phyloP scores from a whole-genome alignment of 2,113 vertebrate species.

The Ictalurus punctatus region DNA sequence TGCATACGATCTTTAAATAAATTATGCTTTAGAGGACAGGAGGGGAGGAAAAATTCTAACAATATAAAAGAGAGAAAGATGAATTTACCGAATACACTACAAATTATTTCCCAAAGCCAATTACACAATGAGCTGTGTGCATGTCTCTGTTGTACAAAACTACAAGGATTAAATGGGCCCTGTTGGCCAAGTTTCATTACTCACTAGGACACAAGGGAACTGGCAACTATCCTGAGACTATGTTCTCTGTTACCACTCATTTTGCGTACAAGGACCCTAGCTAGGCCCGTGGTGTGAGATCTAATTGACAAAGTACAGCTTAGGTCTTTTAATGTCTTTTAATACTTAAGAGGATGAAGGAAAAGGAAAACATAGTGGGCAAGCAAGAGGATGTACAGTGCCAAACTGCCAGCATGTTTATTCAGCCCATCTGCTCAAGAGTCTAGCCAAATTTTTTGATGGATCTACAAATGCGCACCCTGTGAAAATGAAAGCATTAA shows the following conservation, averaged over 20 bases:
- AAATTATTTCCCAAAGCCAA: neutral
- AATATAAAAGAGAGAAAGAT: neutral
- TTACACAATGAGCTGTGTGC: neutral
- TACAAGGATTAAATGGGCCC: neutral
- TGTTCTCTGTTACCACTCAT: conserved; percentile 3
- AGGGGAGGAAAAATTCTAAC: too few species aligned
- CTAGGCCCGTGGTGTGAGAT: neutral
- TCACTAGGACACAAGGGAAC: conserved; percentile 17
- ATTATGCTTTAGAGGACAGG: neutral
- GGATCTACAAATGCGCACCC: neutral
- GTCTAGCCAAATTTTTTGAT: conserved; percentile 16
- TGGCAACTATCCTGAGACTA: neutral
- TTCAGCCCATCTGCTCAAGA: conserved; percentile 20
- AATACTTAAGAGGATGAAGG: neutral
- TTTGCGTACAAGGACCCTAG: neutral
- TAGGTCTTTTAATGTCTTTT: neutral
- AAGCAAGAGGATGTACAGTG: neutral
- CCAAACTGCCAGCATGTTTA: conserved; percentile 4
- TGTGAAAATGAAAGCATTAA: conserved; percentile 16
- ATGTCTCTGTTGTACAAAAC: neutral
- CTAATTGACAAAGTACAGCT: neutral
- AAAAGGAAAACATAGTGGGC: conserved; percentile 15
- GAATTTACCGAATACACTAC: neutral
- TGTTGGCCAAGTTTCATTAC: conserved; percentile 6
- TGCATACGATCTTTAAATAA: neutral